Conservation (phyloP, 2,113 vertebrate genomes). For the Toxotes jaculatrix region DNA sequence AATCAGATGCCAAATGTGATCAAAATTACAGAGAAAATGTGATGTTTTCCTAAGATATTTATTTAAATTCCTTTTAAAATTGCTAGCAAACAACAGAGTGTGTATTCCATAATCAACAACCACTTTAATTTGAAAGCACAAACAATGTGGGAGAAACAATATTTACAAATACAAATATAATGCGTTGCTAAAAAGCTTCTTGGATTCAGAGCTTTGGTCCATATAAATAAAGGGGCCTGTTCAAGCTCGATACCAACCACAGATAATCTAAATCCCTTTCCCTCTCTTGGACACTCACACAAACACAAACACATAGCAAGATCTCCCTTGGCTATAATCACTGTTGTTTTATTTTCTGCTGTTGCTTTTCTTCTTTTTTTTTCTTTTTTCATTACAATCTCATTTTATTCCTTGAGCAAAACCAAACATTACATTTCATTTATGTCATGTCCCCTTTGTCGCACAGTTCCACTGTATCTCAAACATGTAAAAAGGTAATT, state of each 20-base stretch:
- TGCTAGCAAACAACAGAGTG: conserved; percentile 18
- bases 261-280: conserved; percentile 57
- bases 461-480: conserved; percentile 37
- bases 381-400: conserved; percentile 45
- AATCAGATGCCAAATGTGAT: conserved; percentile 13
- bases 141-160: conserved; percentile 10
- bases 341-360: conserved; percentile 45
- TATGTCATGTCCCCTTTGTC: conserved; percentile 60
- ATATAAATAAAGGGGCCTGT: conserved; percentile 49
- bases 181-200: conserved; percentile 11
- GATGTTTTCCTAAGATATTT: neutral
- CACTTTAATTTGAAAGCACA: conserved; percentile 29
- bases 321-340: conserved; percentile 63
- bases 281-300: conserved; percentile 37
- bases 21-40: conserved; percentile 16
- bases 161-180: conserved; percentile 33
- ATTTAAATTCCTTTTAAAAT: conserved; percentile 12
- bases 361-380: neutral
- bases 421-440: conserved; percentile 69
- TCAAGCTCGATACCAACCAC: conserved; percentile 46
- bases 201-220: conserved; percentile 31
- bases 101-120: conserved; percentile 11
- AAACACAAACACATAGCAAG: conserved; percentile 28
- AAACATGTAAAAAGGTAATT: conserved; percentile 54
- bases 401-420: conserved; percentile 66